phyloP scores from a whole-genome alignment of 1,140 invertebrate genomes.

The Steinernema feltiae region DNA sequence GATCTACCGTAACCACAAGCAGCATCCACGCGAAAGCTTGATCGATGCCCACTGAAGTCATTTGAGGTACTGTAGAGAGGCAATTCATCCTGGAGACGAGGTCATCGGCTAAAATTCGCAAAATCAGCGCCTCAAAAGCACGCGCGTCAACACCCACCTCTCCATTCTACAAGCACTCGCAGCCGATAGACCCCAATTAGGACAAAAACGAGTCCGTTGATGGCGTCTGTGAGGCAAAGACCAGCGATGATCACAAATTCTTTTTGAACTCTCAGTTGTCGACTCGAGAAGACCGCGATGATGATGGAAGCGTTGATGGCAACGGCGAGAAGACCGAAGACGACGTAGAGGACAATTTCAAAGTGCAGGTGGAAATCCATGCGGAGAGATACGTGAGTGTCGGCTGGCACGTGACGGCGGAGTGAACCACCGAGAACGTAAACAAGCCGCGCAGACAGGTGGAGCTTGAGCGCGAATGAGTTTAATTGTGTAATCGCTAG shows the following conservation, averaged over 20 bases:
- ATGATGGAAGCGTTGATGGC: neutral
- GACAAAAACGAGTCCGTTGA: neutral
- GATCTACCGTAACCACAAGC: neutral
- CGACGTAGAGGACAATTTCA: neutral
- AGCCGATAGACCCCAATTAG: neutral
- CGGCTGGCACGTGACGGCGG: neutral
- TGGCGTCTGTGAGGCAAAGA: neutral
- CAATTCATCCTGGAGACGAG: neutral
- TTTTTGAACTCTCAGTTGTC: neutral
- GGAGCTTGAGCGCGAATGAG: too few relatives aligned
- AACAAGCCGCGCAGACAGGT: too few relatives aligned
- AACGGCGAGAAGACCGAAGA: neutral
- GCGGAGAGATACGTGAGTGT: neutral
- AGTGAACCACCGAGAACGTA: too few relatives aligned
- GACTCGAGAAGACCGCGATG: neutral
- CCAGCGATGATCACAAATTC: neutral
- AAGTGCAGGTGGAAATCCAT: neutral
- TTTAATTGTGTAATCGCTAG: too few relatives aligned
- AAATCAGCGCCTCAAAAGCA: neutral
- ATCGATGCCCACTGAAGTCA: neutral
- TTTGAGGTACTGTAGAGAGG: neutral
- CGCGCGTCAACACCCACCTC: neutral
- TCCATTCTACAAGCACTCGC: neutral
- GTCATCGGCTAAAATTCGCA: neutral
- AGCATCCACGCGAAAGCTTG: neutral